A percentile compares a stretch with the other conserved stretches of the same genome.
These are phyloP conservation scores for Apocrypta bakeri DNA, from an alignment of 1,140 invertebrate species.

Conservation along the genomic window DNA sequence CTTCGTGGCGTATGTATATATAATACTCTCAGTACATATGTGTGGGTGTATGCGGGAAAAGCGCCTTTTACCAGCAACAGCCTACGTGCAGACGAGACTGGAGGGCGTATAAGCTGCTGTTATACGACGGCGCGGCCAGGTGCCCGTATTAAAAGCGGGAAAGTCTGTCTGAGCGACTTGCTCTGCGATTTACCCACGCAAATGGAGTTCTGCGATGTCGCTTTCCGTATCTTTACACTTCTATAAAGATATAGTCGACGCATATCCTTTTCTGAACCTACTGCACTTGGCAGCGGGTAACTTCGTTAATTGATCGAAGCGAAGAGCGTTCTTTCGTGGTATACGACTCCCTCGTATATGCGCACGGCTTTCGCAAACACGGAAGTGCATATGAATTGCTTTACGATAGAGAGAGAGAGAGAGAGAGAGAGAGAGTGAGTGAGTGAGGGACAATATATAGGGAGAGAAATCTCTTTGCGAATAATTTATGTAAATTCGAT, in stretches of 20 bases:
- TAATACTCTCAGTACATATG: constrained; percentile 57
- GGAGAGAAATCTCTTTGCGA: background rate
- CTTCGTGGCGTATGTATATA: background rate
- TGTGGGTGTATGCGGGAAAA: constrained; percentile 33
- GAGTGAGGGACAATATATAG: no score
- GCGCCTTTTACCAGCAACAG: constrained; percentile 41
- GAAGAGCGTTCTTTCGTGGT: background rate
- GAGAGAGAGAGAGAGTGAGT: no score
- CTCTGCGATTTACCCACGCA: background rate
- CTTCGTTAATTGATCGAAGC: background rate
- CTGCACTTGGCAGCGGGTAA: background rate
- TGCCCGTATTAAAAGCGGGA: constrained; percentile 33
- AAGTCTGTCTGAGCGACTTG: constrained; percentile 12
- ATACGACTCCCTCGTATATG: background rate
- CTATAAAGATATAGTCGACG: no score
- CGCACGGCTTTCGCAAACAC: background rate
- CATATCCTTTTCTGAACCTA: no score
- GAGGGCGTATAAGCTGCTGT: background rate
- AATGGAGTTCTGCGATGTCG: background rate
- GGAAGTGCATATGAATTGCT: background rate
- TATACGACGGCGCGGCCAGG: constrained; percentile 49
- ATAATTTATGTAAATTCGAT: background rate
- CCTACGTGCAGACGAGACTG: constrained; percentile 56
- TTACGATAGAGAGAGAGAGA: background rate
- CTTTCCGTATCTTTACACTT: background rate